Percentiles rank a stretch among this genome's conserved stretches.
Conservation (phyloP, 2,888 invertebrate genomes). For the Caenorhabditis sp. region DNA sequence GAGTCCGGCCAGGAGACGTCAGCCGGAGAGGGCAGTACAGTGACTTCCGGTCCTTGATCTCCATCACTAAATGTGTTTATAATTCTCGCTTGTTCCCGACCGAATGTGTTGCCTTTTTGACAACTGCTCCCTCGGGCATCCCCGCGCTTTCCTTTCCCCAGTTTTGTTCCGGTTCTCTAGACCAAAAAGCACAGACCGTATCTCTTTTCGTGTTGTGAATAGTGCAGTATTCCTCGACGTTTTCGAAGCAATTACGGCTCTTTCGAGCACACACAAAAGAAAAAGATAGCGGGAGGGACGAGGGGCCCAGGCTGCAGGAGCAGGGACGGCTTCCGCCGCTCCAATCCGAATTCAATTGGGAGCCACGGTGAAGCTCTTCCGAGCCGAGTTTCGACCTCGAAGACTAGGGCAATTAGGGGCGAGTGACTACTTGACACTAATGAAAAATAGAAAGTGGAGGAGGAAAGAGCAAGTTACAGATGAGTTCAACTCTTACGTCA, state of each 20-base stretch:
- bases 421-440: conserved; percentile 10
- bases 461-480: conserved; percentile 78
- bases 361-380: not conserved
- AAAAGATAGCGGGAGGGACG: conserved; percentile 6
- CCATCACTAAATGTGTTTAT: not conserved
- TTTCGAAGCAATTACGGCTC: conserved; percentile 8
- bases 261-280: conserved; percentile 9
- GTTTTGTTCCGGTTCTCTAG: too few species aligned
- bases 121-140: not conserved
- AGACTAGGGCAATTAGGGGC: conserved; percentile 2
- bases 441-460: not conserved
- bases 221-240: conserved; percentile 6
- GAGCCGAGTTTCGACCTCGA: not conserved
- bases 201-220: not conserved
- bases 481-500: conserved; percentile 96
- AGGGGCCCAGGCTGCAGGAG: not conserved
- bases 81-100: not conserved
- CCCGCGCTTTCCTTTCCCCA: too few species aligned
- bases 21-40: too few species aligned
- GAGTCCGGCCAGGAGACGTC: not conserved
- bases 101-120: not conserved
- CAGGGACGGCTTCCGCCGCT: not conserved
- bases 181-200: too few species aligned
- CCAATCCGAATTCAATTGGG: conserved; percentile 9
- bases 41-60: not conserved